A percentile compares a stretch with the other conserved stretches of the same genome.
Conservation (phyloP, 2,113 vertebrate genomes). For the Ptilonorhynchus violaceus region DNA sequence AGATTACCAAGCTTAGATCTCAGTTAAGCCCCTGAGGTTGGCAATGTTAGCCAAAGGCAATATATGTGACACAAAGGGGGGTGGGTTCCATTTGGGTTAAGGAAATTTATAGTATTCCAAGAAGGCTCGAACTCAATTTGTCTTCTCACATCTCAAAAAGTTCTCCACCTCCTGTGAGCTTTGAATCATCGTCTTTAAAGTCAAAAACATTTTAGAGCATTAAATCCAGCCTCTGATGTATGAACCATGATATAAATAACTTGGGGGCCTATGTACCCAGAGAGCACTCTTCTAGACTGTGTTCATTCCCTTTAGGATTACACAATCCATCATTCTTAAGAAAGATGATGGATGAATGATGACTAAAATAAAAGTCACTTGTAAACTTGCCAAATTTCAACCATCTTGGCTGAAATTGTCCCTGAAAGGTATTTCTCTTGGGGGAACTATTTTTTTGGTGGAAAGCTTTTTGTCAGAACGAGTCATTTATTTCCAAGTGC, state of each 20-base stretch:
- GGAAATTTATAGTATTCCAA: slow-evolving; percentile 2
- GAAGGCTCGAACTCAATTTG: not conserved
- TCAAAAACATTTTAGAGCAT: slow-evolving; percentile 28
- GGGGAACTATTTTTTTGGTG: slow-evolving; percentile 15
- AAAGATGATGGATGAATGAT: slow-evolving; percentile 52
- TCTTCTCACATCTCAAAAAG: slow-evolving; percentile 21
- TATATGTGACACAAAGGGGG: not conserved
- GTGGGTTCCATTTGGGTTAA: not conserved
- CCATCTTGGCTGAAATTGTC: slow-evolving; percentile 49
- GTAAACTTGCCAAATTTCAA: slow-evolving; percentile 46
- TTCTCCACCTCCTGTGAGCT: slow-evolving; percentile 13
- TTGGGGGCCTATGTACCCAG: slow-evolving; percentile 6
- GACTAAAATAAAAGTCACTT: slow-evolving; percentile 60
- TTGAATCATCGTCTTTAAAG: slow-evolving; percentile 33
- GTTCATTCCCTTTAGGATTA: slow-evolving; percentile 58
- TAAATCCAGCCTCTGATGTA: slow-evolving; percentile 46
- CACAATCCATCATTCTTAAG: slow-evolving; percentile 38
- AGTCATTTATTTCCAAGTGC: slow-evolving; percentile 24
- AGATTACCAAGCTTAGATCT: not conserved
- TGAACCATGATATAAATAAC: slow-evolving; percentile 49
- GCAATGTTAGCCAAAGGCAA: not conserved
- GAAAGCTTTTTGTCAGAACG: slow-evolving; percentile 35
- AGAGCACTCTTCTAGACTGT: not conserved
- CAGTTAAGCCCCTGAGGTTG: not conserved
- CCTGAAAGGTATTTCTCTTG: slow-evolving; percentile 50